Evolutionary conservation across 2,797 vertebrate genomes (phyloP).

Genomic region (Apogon talboti): DNA sequence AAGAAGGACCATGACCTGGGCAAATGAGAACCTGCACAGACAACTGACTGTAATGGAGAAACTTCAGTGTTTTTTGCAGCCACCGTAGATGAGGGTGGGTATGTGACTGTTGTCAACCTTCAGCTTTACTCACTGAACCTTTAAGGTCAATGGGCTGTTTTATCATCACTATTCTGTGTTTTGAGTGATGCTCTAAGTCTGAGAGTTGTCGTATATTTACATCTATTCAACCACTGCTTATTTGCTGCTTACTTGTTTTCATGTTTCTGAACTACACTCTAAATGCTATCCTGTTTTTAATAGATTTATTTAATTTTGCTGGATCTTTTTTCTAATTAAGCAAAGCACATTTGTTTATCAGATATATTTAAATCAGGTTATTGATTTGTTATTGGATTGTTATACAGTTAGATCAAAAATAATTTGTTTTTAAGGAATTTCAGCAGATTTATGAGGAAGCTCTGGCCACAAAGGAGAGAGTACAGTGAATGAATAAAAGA

Average conservation of each 20-base stretch:
- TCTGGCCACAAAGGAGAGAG: conserved; percentile 64
- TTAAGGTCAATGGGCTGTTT: conserved; percentile 16
- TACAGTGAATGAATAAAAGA: conserved; percentile 49
- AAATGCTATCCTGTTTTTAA: conserved; percentile 21
- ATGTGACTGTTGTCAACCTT: too few relatives aligned
- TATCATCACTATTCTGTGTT: conserved; percentile 7
- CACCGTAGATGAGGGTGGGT: too few relatives aligned
- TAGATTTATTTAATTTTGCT: neutral
- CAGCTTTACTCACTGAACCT: neutral
- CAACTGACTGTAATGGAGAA: too few relatives aligned
- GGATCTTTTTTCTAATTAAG: conserved; percentile 5
- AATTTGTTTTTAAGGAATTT: conserved; percentile 33
- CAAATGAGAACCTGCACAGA: too few relatives aligned
- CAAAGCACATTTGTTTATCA: conserved; percentile 28
- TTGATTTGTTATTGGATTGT: conserved; percentile 31
- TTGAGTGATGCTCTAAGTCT: too few relatives aligned
- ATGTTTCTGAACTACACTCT: neutral
- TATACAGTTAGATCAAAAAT: conserved; percentile 23
- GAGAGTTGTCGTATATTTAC: neutral
- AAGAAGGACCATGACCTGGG: too few relatives aligned
- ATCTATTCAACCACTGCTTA: too few relatives aligned
- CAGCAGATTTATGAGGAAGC: conserved; percentile 48
- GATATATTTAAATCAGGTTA: conserved; percentile 38
- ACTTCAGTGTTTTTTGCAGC: too few relatives aligned
- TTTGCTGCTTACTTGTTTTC: too few relatives aligned